Base-by-base conservation (phyloP, 1,140 invertebrate species). In the Heliconius hewitsoni region DNA sequence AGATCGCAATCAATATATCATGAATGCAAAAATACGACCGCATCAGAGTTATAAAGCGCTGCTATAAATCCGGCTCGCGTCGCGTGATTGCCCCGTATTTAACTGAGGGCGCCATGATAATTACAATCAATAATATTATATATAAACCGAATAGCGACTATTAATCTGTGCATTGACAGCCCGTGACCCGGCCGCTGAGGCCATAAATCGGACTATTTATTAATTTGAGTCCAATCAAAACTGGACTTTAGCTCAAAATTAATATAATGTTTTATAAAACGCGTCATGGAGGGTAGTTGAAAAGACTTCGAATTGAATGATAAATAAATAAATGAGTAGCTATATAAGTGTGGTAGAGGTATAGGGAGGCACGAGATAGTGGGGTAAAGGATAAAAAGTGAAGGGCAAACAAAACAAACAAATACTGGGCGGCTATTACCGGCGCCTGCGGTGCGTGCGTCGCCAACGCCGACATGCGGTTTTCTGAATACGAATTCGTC, bases 41-140 rank as follows among this genome's bases (percentile, higher is more conserved):
- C 71, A 82, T 84, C 79, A 81, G 79, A 73, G 81, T 74, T 79
- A 77, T 50, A 81, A 81, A 84, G 82, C 78, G 81, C 42, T 79
- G 78, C 82, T 80, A 85, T 91, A 90, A 91, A 92, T 92, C 83
- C 83, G 78, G 57, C 80, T 79, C 77, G 30, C 76, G 86, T 93
- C 87, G 89, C 90, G 90, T 92, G 90, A 90, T 84, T 85, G 84
- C 81, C 78, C 86, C 81, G 89, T 89, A 85, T 90, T 90, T 90
- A 90, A 91, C 89, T 87, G 83, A 90, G 85, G 82, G 86, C 89
- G 86, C 88, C 89, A 92, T 91, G 86, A 91, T 91, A 91, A 93
- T 92, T 92, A 93, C 90, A 90, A 93, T 93, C 92, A 93, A 92
- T 93, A 93, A 91, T 88, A 88, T 85, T 84, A 77, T 83, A 89